A percentile compares a stretch with the other conserved stretches of the same genome.
Conservation (phyloP, 53 echinoderm and acorn worm genomes). For the Patiria pectinifera region DNA sequence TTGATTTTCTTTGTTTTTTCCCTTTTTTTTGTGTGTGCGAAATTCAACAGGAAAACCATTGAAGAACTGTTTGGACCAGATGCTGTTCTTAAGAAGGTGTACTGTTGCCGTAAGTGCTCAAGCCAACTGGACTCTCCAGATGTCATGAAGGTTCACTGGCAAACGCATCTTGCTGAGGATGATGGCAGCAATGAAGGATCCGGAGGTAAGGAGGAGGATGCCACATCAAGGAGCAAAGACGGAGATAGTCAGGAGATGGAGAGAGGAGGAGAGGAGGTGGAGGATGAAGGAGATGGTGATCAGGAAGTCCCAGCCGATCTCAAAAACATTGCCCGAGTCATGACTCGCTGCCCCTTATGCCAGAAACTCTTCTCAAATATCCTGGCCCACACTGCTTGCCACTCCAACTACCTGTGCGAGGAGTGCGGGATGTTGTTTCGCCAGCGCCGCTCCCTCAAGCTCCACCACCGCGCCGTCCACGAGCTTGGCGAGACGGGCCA, state of each 20-base stretch:
- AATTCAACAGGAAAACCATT: conserved; percentile 39
- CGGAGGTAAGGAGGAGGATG: neutral
- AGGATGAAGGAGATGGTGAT: conserved; percentile 32
- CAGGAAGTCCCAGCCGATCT: conserved; percentile 31
- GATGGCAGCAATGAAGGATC: neutral
- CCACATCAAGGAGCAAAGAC: neutral
- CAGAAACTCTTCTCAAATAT: conserved; percentile 66
- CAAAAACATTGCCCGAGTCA: conserved; percentile 51
- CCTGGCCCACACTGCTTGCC: conserved; percentile 63
- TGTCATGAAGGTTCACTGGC: conserved; percentile 56
- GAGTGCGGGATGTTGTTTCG: conserved; percentile 65
- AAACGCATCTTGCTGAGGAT: conserved; percentile 43
- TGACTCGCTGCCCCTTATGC: conserved; percentile 59
- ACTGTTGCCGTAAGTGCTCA: conserved; percentile 56
- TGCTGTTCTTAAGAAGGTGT: conserved; percentile 34
- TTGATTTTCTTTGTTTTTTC: neutral
- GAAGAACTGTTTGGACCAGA: conserved; percentile 52
- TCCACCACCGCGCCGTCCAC: conserved; percentile 60
- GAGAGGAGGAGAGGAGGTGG: neutral
- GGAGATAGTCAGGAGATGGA: neutral
- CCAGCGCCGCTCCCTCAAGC: conserved; percentile 42
- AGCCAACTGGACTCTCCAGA: conserved; percentile 47
- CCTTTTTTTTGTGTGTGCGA: neutral
- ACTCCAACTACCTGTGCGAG: conserved; percentile 59
- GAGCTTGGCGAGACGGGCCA: conserved; percentile 56